Percentiles rank a stretch among this genome's conserved stretches.
These are phyloP conservation scores for Hylaeus anthracinus DNA, from an alignment of 1,140 invertebrate genomes.

Conservation along the genomic window DNA sequence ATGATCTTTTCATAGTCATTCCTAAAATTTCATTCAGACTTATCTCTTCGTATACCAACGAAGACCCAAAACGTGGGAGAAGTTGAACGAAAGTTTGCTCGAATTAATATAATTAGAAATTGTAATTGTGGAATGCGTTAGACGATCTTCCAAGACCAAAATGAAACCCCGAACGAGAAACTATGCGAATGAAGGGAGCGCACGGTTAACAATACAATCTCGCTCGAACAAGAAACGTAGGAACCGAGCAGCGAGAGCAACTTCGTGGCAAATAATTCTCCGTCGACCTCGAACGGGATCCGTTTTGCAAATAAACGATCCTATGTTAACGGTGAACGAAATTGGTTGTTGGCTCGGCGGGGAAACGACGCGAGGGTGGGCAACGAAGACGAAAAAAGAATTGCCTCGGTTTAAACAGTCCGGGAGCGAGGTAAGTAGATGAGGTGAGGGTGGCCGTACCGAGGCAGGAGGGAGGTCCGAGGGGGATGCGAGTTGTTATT, in stretches of 20 bases:
- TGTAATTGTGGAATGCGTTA: no score
- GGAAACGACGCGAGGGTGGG: not conserved
- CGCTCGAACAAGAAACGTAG: not conserved
- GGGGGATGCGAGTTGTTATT: constrained; percentile 72
- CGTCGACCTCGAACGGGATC: constrained; percentile 12
- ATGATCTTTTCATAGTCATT: no score
- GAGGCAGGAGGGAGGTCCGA: constrained; percentile 5
- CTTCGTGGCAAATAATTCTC: constrained; percentile 35
- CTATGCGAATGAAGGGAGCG: no score
- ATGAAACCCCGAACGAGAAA: no score
- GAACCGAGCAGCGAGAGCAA: not conserved
- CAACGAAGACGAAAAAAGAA: constrained; percentile 48
- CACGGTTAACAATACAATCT: no score
- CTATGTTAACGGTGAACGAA: constrained; percentile 47
- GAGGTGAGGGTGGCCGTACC: constrained; percentile 15
- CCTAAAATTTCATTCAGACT: no score
- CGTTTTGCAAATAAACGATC: constrained; percentile 46
- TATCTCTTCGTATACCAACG: no score
- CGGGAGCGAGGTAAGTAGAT: constrained; percentile 35
- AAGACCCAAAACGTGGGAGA: no score
- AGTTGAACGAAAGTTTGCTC: no score
- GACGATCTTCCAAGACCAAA: no score
- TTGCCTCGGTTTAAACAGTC: constrained; percentile 56
- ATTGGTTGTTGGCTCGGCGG: constrained; percentile 52
- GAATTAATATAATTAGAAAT: no score